Evolutionary conservation across 1,140 invertebrate genomes (phyloP).

Genomic region (Popillia japonica): DNA sequence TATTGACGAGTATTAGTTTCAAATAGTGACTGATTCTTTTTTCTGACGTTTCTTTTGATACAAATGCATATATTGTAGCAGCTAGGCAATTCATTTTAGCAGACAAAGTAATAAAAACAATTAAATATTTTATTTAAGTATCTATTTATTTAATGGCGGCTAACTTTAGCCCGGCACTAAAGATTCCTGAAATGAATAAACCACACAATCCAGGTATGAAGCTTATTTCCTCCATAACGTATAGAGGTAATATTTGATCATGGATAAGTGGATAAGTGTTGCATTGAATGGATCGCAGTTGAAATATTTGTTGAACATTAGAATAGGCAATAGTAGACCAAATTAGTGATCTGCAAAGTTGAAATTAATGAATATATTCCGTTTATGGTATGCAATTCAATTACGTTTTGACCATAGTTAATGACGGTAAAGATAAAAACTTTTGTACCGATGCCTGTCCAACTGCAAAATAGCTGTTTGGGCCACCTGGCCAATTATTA

Average conservation of each 20-base stretch:
- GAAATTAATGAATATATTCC: neutral
- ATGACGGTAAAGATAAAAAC: constrained; percentile 61
- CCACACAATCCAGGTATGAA: constrained; percentile 67
- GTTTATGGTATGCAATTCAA: neutral
- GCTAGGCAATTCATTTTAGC: constrained; percentile 72
- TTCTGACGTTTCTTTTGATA: constrained; percentile 60
- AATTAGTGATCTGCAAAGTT: constrained; percentile 19
- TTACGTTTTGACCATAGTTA: constrained; percentile 9
- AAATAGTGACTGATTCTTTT: constrained; percentile 61
- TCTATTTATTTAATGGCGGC: neutral
- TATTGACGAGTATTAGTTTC: constrained; percentile 68
- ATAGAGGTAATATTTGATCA: constrained; percentile 67
- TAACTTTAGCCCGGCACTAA: constrained; percentile 71
- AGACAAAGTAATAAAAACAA: constrained; percentile 68
- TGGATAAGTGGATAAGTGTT: constrained; percentile 56
- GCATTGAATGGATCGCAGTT: constrained; percentile 69
- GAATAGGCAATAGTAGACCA: constrained; percentile 57
- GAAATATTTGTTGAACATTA: constrained; percentile 74
- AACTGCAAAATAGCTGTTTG: constrained; percentile 66
- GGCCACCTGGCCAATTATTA: constrained; percentile 65
- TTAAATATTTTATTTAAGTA: neutral
- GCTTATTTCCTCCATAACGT: constrained; percentile 68
- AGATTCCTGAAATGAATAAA: constrained; percentile 71
- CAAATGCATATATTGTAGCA: constrained; percentile 68
- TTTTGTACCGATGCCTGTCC: constrained; percentile 68